Conservation (phyloP, 2,113 vertebrate genomes). For the Mesembrinibis cayennensis region DNA sequence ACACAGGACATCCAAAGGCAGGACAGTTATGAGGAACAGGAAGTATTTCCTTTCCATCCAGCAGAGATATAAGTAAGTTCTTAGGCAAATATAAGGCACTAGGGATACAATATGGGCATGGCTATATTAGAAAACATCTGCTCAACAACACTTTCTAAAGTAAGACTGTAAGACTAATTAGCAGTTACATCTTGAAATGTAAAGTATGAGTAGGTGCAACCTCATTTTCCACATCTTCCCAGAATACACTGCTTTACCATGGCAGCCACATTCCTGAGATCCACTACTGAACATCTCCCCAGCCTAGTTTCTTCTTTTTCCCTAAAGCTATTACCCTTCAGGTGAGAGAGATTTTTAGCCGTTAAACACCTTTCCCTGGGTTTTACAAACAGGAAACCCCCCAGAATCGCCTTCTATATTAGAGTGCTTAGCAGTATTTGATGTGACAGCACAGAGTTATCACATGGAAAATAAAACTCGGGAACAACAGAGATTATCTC, state of each 20-base stretch:
- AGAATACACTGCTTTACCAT: neutral
- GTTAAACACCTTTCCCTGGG: neutral
- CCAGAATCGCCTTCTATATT: neutral
- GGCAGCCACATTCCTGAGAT: neutral
- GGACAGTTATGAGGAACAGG: neutral
- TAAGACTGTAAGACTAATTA: neutral
- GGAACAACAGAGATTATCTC: constrained; percentile 63
- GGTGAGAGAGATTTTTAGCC: neutral
- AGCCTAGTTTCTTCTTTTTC: neutral
- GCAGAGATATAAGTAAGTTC: neutral
- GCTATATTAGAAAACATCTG: neutral
- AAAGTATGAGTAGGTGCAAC: neutral
- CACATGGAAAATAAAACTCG: constrained; percentile 71
- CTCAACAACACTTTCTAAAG: neutral
- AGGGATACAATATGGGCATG: neutral
- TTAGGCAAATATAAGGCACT: neutral
- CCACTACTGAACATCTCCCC: neutral
- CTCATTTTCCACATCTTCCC: neutral
- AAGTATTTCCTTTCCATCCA: neutral
- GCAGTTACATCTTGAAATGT: neutral
- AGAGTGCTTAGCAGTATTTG: constrained; percentile 1
- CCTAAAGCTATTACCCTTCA: neutral
- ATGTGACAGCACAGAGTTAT: constrained; percentile 67
- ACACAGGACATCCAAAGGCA: neutral
- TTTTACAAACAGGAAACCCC: neutral